Conservation (phyloP, 1,140 invertebrate species). For the Drosophila virilis region DNA sequence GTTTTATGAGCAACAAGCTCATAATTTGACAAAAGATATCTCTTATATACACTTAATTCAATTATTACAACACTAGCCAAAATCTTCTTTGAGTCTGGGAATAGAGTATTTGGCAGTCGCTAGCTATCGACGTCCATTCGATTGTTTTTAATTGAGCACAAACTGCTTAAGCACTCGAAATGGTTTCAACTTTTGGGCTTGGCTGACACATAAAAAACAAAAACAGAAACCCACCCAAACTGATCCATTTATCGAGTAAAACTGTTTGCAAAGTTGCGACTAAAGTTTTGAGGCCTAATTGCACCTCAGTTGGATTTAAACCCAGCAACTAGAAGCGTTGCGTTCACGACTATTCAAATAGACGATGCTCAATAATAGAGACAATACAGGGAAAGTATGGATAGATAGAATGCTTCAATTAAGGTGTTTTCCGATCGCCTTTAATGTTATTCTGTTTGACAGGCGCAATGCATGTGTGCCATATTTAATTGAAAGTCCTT, state of each 20-base stretch:
- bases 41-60: no score
- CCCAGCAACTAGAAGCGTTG: background rate
- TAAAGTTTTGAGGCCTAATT: conserved; percentile 32
- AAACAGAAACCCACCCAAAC: background rate
- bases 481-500: no score
- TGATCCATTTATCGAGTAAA: conserved; percentile 22
- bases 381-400: background rate
- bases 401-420: no score
- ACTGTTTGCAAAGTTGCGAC: no score
- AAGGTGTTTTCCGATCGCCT: no score
- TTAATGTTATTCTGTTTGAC: no score
- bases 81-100: background rate
- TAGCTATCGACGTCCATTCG: background rate
- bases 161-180: conserved; percentile 2
- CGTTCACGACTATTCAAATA: background rate
- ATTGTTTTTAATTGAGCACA: conserved; percentile 23
- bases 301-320: conserved; percentile 30
- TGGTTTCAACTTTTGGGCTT: conserved; percentile 3
- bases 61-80: no score
- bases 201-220: background rate
- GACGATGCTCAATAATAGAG: background rate
- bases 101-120: background rate
- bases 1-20: no score
- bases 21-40: no score
- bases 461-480: no score